A percentile compares a stretch with the other conserved stretches of the same genome.
Evolutionary conservation across 2,888 invertebrate genomes (phyloP).

Genomic region (Asteroscopus sphinx): DNA sequence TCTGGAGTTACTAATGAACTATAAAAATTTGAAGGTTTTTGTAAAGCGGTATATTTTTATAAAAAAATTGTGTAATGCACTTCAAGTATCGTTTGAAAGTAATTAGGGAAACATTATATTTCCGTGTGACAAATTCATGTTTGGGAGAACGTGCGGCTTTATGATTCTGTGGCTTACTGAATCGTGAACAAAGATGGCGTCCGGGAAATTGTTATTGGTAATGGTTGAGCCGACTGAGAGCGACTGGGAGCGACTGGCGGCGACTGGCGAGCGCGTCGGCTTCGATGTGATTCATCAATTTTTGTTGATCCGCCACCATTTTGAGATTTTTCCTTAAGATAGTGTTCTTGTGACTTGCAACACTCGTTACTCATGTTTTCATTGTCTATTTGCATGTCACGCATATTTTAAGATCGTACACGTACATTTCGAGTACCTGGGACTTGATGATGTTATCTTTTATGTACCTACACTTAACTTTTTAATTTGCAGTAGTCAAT

Average conservation of each 20-base stretch:
- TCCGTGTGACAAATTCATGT: constrained; percentile 49
- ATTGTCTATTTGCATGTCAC: constrained; percentile 65
- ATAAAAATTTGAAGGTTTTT: constrained; percentile 32
- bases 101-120: constrained; percentile 38
- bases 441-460: constrained; percentile 25
- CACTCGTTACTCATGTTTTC: constrained; percentile 58
- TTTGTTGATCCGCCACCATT: constrained; percentile 70
- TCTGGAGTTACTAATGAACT: constrained; percentile 36
- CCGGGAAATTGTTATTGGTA: constrained; percentile 79
- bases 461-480: constrained; percentile 3
- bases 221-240: constrained; percentile 61
- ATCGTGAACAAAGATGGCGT: constrained; percentile 79
- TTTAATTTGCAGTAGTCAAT: constrained; percentile 9
- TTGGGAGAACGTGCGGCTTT: constrained; percentile 53
- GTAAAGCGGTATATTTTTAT: constrained; percentile 10
- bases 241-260: constrained; percentile 46
- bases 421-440: constrained; percentile 36
- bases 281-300: constrained; percentile 75
- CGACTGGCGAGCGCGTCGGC: constrained; percentile 52
- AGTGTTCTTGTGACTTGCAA: constrained; percentile 50
- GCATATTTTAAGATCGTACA: constrained; percentile 40
- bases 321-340: constrained; percentile 60
- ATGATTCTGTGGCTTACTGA: constrained; percentile 67
- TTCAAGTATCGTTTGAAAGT: constrained; percentile 18
- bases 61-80: constrained; percentile 12